A percentile compares a stretch with the other conserved stretches of the same genome.
These are phyloP conservation scores for Podarcis siculus DNA, from an alignment of 2,797 vertebrate species.

Conservation along the genomic window DNA sequence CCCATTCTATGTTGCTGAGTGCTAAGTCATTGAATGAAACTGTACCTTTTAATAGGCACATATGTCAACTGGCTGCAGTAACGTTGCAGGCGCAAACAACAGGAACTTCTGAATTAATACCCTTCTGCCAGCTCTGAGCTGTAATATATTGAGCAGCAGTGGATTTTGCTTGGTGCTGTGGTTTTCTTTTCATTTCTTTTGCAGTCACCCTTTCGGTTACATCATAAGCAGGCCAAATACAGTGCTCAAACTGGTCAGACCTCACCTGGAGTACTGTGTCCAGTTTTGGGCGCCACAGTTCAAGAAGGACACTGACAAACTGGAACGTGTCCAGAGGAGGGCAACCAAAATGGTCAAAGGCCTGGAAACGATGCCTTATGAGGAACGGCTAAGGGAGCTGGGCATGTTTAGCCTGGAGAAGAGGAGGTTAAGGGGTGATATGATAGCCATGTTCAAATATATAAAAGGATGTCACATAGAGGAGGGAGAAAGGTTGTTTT, in stretches of 20 bases:
- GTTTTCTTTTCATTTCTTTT: background rate
- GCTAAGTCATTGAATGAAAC: conserved; percentile 4
- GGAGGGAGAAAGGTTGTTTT: too few species aligned
- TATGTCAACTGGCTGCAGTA: background rate
- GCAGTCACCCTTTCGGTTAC: background rate
- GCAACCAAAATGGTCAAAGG: too few species aligned
- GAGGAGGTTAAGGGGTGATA: too few species aligned
- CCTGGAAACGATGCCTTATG: too few species aligned
- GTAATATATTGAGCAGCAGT: background rate
- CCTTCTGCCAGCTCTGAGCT: background rate
- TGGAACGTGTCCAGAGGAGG: too few species aligned
- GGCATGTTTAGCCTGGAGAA: too few species aligned
- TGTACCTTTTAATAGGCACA: conserved; percentile 23
- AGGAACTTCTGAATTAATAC: background rate
- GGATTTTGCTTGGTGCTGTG: background rate
- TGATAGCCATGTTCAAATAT: too few species aligned
- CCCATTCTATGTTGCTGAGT: background rate
- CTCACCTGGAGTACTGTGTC: too few species aligned
- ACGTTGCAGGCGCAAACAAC: background rate
- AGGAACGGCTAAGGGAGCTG: too few species aligned
- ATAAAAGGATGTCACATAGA: too few species aligned
- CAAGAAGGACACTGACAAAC: too few species aligned
- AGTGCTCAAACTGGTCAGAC: background rate
- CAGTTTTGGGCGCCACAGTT: too few species aligned
- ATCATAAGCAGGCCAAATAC: background rate